phyloP scores from a whole-genome alignment of 2,797 vertebrate genomes.

The Urocyon cinereoargenteus region DNA sequence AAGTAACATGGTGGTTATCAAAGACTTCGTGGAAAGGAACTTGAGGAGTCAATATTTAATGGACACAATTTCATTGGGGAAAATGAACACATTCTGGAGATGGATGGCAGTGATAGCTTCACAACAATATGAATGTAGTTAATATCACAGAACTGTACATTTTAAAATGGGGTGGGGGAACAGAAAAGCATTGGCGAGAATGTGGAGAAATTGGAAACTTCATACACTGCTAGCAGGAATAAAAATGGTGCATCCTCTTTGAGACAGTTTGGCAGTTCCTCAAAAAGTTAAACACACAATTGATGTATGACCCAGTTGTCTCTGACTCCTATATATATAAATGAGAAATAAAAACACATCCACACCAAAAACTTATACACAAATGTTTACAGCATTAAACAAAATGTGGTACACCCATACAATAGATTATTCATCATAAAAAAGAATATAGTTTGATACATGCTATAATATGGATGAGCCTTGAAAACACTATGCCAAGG shows the following conservation, averaged over 20 bases:
- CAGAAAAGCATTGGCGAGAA: background rate
- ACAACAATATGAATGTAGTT: background rate
- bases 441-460: background rate
- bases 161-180: background rate
- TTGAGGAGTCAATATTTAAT: background rate
- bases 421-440: background rate
- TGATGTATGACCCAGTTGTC: background rate
- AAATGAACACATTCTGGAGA: background rate
- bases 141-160: background rate
- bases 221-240: background rate
- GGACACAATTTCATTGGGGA: background rate
- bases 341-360: background rate
- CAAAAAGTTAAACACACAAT: background rate
- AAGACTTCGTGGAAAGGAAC: background rate
- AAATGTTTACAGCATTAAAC: background rate
- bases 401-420: background rate
- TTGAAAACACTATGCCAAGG: background rate
- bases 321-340: background rate
- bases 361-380: background rate
- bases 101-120: background rate
- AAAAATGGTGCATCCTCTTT: background rate
- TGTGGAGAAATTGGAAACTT: background rate
- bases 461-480: background rate
- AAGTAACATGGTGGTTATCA: background rate
- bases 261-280: too few species aligned